Conservation (phyloP, 2,888 invertebrate genomes). For the Agrotis segetum region DNA sequence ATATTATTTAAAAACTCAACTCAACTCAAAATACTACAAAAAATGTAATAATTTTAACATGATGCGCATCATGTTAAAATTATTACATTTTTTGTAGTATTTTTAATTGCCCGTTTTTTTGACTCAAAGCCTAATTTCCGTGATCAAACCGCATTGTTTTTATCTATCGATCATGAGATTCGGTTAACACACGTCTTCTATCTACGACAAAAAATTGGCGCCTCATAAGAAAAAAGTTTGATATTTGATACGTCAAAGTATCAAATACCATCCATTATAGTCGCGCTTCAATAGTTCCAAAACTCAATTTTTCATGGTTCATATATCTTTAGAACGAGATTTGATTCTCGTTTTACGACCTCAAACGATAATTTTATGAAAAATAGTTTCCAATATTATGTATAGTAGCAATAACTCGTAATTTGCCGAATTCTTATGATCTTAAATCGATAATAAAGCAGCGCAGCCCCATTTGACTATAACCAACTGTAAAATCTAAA, state of each 20-base stretch:
- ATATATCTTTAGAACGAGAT: slow-evolving; percentile 74
- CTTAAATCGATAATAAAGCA: slow-evolving; percentile 50
- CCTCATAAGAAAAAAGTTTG: slow-evolving; percentile 76
- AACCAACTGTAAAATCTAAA: slow-evolving; percentile 60
- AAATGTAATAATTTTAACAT: no score
- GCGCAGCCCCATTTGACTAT: slow-evolving; percentile 46
- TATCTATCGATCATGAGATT: slow-evolving; percentile 59
- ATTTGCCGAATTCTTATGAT: slow-evolving; percentile 62
- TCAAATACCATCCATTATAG: slow-evolving; percentile 73
- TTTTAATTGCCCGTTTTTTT: slow-evolving; percentile 37
- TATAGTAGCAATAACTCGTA: slow-evolving; percentile 68
- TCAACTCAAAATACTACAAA: no score
- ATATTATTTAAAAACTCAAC: neutral
- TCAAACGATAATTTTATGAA: slow-evolving; percentile 62
- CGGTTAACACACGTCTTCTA: slow-evolving; percentile 55
- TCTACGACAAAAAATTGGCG: slow-evolving; percentile 79
- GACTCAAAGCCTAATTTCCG: slow-evolving; percentile 38
- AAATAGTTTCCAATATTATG: slow-evolving; percentile 61
- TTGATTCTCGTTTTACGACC: slow-evolving; percentile 67
- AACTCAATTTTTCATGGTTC: slow-evolving; percentile 81
- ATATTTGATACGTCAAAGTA: slow-evolving; percentile 77
- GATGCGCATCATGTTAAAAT: neutral
- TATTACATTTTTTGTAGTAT: neutral
- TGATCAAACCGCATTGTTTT: slow-evolving; percentile 60
- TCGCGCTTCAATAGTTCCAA: slow-evolving; percentile 80